Base-by-base conservation (phyloP, 2,113 vertebrate species). In the Rhinolophus sinicus region DNA sequence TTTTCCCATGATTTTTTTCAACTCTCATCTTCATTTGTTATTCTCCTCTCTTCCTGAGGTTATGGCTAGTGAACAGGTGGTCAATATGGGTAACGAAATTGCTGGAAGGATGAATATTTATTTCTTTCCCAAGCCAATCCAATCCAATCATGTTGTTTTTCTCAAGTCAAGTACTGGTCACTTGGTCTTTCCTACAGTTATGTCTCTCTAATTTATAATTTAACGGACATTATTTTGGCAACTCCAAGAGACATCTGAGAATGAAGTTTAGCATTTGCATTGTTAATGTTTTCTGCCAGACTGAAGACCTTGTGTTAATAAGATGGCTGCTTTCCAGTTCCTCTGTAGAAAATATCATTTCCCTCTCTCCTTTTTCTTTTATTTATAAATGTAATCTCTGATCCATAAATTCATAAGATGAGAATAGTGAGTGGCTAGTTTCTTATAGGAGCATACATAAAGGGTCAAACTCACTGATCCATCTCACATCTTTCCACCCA, bases 271-370 rank as follows among this genome's bases (percentile, higher is more conserved):
- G 72, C 80, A 82, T 96, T 97, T 94, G 73, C 78, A 44, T 84
- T 47, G 6, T 92, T 97, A 96, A 95, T 76, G 35, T 76, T 95
- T 96, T 94, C 90, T 97, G 96, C 75, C 91, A 96, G 76, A 81
- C 13, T 70, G 38, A 97, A 9, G 78, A 88, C 78, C 72, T 81
- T 21, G 73, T 96, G 86, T 85, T 98, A 97, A 98, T 97, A 97
- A 94, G 85, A 80, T 97, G 97, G 97, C 40, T 0, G 38, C 58
- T 96, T 97, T 96, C 92, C 97, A 87, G 11, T 89, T 84, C 76
- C 95, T 83, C 30, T 33, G 19, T 87, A 96, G 95, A 93, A 97
- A 94, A 64, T 12, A 56, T n/a, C 16, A 56, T 88, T 95, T 95
- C 22, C 10, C 10, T 44, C 22, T 88, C 97, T 92, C 28, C 70